Conservation (phyloP, 1,140 invertebrate species). For the Hyphantria cunea region DNA sequence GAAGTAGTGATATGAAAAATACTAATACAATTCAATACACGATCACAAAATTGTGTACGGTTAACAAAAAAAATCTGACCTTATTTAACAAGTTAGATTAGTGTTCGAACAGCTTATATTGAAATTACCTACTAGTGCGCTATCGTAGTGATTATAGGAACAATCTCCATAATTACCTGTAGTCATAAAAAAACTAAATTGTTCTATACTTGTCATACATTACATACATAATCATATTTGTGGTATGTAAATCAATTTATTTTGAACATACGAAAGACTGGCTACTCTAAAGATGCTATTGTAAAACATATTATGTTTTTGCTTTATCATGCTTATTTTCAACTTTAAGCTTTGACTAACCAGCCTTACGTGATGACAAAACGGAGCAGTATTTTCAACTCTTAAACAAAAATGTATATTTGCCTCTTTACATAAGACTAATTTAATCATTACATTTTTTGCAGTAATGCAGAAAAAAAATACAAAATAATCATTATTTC, state of each 20-base stretch:
- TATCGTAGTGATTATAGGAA: slow-evolving; percentile 15
- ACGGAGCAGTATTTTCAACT: slow-evolving; percentile 24
- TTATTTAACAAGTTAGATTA: no score
- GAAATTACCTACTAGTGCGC: not conserved
- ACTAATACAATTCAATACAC: no score
- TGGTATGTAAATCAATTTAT: slow-evolving; percentile 4
- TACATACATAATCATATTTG: slow-evolving; percentile 22
- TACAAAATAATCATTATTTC: no score
- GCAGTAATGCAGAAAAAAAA: no score
- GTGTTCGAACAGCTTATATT: not conserved
- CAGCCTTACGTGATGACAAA: slow-evolving; percentile 4
- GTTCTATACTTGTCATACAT: slow-evolving; percentile 33
- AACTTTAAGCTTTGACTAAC: not conserved
- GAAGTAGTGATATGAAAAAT: no score
- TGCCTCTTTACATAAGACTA: no score
- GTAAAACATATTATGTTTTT: no score
- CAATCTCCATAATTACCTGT: slow-evolving; percentile 23
- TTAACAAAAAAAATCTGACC: no score
- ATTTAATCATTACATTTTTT: no score
- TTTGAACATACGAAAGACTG: slow-evolving; percentile 12
- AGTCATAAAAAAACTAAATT: slow-evolving; percentile 29
- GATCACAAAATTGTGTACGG: no score
- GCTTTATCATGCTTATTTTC: not conserved
- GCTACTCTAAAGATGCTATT: not conserved
- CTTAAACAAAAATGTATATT: not conserved